These are phyloP conservation scores for Drosophila busckii DNA, from an alignment of 1,140 invertebrate genomes.

Conservation along the genomic window DNA sequence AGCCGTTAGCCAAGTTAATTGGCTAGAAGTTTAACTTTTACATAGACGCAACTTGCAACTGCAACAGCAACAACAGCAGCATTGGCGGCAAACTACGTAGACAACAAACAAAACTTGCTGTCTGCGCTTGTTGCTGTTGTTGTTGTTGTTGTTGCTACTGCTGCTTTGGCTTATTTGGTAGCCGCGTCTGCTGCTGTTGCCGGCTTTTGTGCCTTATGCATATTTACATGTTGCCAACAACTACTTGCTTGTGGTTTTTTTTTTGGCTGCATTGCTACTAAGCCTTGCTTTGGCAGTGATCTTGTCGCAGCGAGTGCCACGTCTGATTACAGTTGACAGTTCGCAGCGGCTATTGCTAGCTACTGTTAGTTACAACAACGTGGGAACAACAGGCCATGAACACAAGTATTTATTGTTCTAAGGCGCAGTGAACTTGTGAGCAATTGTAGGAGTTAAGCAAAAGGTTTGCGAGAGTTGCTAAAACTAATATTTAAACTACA, in stretches of 20 bases:
- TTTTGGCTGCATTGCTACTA: conserved; percentile 17
- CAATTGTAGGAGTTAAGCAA: not conserved
- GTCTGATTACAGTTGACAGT: conserved; percentile 69
- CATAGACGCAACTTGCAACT: conserved; percentile 49
- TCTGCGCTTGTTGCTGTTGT: conserved; percentile 24
- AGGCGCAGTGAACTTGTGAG: not conserved
- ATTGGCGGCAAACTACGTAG: conserved; percentile 55
- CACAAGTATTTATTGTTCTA: too few relatives aligned
- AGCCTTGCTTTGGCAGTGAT: conserved; percentile 52
- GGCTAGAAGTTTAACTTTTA: conserved; percentile 75
- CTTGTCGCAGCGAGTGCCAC: conserved; percentile 59
- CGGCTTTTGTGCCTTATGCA: conserved; percentile 39
- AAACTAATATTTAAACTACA: too few relatives aligned
- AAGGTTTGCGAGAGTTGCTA: too few relatives aligned
- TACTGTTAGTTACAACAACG: conserved; percentile 46
- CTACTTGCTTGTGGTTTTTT: conserved; percentile 15
- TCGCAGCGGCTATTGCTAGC: conserved; percentile 50
- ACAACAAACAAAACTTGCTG: conserved; percentile 11
- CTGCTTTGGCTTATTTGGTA: conserved; percentile 52
- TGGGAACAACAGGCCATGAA: conserved; percentile 29
- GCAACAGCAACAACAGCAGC: conserved; percentile 27
- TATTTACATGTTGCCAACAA: conserved; percentile 50
- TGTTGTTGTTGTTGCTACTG: conserved; percentile 17
- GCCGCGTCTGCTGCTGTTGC: conserved; percentile 17
- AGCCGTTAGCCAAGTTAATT: conserved; percentile 59